Evolutionary conservation across 1,140 invertebrate genomes (phyloP), one percentile per base, ranked within the genome.

Genomic region (Pseudoatta argentina): DNA sequence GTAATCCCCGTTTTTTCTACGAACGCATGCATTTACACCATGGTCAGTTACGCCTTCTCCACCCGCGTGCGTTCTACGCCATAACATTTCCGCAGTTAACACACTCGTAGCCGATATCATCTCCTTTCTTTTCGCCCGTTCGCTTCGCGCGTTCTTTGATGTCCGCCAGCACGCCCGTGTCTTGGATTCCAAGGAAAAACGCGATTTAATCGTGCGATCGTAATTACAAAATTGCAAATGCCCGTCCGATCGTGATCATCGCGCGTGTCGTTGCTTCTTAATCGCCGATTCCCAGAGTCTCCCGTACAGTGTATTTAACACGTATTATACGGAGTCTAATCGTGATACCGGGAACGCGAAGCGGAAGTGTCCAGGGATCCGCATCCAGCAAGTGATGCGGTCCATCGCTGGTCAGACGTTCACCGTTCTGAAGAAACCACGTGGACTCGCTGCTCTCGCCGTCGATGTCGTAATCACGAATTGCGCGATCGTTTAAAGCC

Each of bases 11-110:
- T 55, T 89, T 86, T 86, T 89, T 89, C 85, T 89, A 66, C 75
- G 75, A 66, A 88, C 55, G 64, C 57, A 61, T 86, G 88, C 71
- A 81, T 75, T 82, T 61, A 82, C 87, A 57, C 71, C 72, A 61
- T 88, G 89, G 88, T 90, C 88, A 90, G 89, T 90, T 91, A 86
- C 88, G 86, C 88, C 88, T 91, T 77, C 82, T 76, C 78, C n/a
- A 34, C 21, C 24, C 24, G 75, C 79, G 76, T 88, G 89, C 88
- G 76, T 66, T 78, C 59, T 63, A 86, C 87, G 69, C 83, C 87
- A 81, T 69, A 89, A 90, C 88, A 89, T 89, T 90, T 90, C 88
- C 89, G 89, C 86, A 72, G 67, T 82, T 77, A 44, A 44, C 73
- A 64, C 73, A 64, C 73, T 78, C 51, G 81, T 81, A 24, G 44